These are phyloP conservation scores for Moxostoma hubbsi DNA, from an alignment of 2,797 vertebrate species.

Conservation along the genomic window DNA sequence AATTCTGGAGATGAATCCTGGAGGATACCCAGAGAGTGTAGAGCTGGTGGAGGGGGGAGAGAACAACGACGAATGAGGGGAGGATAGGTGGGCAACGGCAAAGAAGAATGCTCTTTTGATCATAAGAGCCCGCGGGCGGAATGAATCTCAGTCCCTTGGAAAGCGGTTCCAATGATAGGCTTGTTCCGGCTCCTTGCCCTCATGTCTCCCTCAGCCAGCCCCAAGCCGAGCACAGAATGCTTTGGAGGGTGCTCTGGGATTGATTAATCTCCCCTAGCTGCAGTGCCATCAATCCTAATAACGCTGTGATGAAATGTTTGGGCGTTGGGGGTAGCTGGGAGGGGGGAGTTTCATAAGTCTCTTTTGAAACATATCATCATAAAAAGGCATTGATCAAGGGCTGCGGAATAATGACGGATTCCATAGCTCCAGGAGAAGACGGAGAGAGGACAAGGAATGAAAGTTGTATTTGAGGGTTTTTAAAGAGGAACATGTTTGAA, in stretches of 20 bases:
- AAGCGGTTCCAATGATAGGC: slow-evolving; percentile 70
- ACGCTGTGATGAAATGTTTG: slow-evolving; percentile 73
- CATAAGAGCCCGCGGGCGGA: slow-evolving; percentile 71
- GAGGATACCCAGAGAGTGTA: slow-evolving; percentile 55
- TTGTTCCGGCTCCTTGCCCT: slow-evolving; percentile 67
- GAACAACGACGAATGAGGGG: background rate
- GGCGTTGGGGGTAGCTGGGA: slow-evolving; percentile 65
- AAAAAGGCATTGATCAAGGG: slow-evolving; percentile 71
- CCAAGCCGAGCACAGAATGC: slow-evolving; percentile 64
- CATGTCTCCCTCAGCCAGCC: slow-evolving; percentile 66
- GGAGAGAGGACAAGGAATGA: slow-evolving; percentile 24
- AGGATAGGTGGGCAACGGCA: slow-evolving; percentile 54
- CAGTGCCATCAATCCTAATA: slow-evolving; percentile 77
- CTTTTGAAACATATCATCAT: slow-evolving; percentile 69
- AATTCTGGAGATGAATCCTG: slow-evolving; percentile 77
- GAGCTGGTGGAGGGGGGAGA: slow-evolving; percentile 39
- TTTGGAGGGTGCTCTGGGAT: slow-evolving; percentile 66
- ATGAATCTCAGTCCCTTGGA: slow-evolving; percentile 63
- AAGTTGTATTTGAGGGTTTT: slow-evolving; percentile 18
- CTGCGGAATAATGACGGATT: slow-evolving; percentile 68
- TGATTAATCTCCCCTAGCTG: slow-evolving; percentile 74
- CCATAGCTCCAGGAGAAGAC: slow-evolving; percentile 58
- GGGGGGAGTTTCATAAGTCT: slow-evolving; percentile 58
- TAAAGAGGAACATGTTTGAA: slow-evolving; percentile 24
- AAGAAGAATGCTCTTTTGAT: slow-evolving; percentile 69